Conservation (phyloP, 2,113 vertebrate genomes). For the Phyllostomus hastatus region DNA sequence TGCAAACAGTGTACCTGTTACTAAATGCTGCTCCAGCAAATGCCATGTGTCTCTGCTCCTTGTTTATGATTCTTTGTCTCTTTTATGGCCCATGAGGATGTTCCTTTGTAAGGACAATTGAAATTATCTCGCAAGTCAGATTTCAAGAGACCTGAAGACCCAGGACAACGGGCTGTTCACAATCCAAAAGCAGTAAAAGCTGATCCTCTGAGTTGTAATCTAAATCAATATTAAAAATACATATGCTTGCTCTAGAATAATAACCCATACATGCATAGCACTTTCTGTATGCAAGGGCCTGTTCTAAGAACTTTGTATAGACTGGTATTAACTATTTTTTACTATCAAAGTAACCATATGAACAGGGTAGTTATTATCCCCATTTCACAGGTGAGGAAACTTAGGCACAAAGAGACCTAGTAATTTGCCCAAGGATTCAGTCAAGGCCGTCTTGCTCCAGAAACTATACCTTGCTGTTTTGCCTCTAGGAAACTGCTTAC, state of each 20-base stretch:
- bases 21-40: not conserved
- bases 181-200: not conserved
- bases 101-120: not conserved
- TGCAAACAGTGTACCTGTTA: not conserved
- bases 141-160: slow-evolving; percentile 6
- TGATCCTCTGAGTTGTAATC: not conserved
- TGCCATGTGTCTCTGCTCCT: not conserved
- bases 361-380: not conserved
- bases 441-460: not conserved
- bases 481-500: not conserved
- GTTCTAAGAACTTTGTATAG: not conserved
- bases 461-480: not conserved
- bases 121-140: slow-evolving; percentile 43
- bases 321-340: not conserved
- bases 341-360: not conserved
- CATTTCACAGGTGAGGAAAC: not conserved
- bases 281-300: not conserved
- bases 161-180: not conserved
- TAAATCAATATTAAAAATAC: not conserved
- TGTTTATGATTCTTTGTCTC: slow-evolving; percentile 24
- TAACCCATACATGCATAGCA: not conserved
- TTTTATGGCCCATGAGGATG: not conserved
- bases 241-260: not conserved
- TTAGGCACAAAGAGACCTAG: not conserved
- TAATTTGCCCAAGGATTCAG: not conserved